Percentiles rank a stretch among this genome's conserved stretches.
Conservation (phyloP, 2,888 invertebrate species). For the Nymphalis polychloros region DNA sequence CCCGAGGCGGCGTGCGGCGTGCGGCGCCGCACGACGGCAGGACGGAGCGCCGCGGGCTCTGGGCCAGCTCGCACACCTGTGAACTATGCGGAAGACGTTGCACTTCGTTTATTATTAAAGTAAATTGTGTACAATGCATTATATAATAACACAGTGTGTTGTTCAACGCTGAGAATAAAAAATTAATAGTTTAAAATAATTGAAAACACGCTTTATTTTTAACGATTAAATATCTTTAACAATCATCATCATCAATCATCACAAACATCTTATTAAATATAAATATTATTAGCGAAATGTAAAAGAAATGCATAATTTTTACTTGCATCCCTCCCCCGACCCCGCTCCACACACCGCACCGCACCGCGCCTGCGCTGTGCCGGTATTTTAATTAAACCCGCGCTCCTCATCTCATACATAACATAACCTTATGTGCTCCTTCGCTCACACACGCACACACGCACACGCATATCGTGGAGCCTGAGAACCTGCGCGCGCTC, state of each 20-base stretch:
- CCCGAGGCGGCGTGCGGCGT: constrained; percentile 3
- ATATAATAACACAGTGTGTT: too few species aligned
- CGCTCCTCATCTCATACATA: constrained; percentile 36
- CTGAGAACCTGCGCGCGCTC: constrained; percentile 21
- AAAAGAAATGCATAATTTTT: constrained; percentile 26
- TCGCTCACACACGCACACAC: constrained; percentile 18
- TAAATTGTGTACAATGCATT: too few species aligned
- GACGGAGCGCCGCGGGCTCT: constrained; percentile 19
- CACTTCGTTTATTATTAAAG: neutral
- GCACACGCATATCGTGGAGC: constrained; percentile 12
- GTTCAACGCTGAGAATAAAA: too few species aligned
- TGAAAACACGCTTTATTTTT: too few species aligned
- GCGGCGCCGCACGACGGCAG: constrained; percentile 8
- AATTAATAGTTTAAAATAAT: too few species aligned
- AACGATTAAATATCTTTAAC: too few species aligned
- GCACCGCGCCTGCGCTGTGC: constrained; percentile 36
- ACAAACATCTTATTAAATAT: too few species aligned
- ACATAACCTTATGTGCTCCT: constrained; percentile 34
- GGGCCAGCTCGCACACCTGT: constrained; percentile 21
- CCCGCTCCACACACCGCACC: constrained; percentile 27
- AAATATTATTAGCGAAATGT: constrained; percentile 42
- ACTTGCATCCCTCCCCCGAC: constrained; percentile 26
- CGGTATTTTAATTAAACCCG: constrained; percentile 58
- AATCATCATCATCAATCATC: too few species aligned
- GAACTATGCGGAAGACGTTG: neutral